Conservation (phyloP, 2,888 invertebrate species). For the Caenorhabditis sinica region DNA sequence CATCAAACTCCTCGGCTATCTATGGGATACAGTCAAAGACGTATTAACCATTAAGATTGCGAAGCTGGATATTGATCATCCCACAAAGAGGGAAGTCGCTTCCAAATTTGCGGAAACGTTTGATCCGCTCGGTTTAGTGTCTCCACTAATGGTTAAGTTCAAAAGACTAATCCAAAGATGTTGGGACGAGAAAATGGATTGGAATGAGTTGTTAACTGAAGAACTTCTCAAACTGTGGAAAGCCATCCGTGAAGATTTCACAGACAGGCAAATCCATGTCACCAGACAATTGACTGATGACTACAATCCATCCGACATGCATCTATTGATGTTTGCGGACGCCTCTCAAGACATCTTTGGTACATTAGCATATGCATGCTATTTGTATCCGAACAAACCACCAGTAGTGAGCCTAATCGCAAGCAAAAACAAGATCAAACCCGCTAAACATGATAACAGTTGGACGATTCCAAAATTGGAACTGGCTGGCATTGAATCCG, state of each 20-base stretch:
- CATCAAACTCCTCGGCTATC: slow-evolving; percentile 16
- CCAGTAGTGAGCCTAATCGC: background rate
- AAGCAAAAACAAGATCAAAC: slow-evolving; percentile 12
- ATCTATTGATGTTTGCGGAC: background rate
- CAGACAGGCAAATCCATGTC: background rate
- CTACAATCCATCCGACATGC: background rate
- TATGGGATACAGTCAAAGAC: slow-evolving; percentile 1
- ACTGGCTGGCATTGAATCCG: slow-evolving; percentile 4
- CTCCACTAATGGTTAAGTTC: background rate
- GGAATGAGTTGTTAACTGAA: background rate
- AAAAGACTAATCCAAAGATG: slow-evolving; percentile 3
- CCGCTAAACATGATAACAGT: background rate
- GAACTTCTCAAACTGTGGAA: background rate
- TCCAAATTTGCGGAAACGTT: slow-evolving; percentile 24
- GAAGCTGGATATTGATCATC: background rate
- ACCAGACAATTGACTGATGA: background rate
- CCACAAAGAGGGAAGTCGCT: slow-evolving; percentile 10
- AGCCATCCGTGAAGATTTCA: background rate
- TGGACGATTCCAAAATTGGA: slow-evolving; percentile 34
- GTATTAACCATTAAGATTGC: slow-evolving; percentile 1
- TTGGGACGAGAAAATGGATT: slow-evolving; percentile 4
- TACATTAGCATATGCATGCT: background rate
- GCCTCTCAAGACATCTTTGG: slow-evolving; percentile 4
- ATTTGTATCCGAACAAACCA: background rate
- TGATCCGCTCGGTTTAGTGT: slow-evolving; percentile 12